phyloP scores from a whole-genome alignment of 2,888 invertebrate genomes.

The Cryptops parisi region DNA sequence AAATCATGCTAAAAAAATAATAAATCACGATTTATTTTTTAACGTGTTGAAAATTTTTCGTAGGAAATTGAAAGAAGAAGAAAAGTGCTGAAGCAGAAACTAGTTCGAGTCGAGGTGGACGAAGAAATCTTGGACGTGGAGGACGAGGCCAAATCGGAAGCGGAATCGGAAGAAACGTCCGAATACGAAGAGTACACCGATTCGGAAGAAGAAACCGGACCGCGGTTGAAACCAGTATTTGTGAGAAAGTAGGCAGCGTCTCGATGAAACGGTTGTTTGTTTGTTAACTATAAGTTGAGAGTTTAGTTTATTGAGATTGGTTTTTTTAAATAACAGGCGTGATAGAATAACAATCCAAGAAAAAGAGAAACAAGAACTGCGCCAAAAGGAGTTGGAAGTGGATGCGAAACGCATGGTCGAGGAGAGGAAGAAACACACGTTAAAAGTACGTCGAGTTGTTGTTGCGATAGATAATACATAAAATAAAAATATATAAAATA shows the following conservation, averaged over 20 bases:
- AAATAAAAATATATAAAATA: too few species aligned
- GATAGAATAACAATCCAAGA: constrained; percentile 93
- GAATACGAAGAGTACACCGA: constrained; percentile 68
- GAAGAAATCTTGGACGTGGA: constrained; percentile 49
- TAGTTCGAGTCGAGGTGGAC: constrained; percentile 27
- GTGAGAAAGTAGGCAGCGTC: constrained; percentile 60
- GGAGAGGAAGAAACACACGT: constrained; percentile 71
- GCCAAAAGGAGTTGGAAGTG: constrained; percentile 65
- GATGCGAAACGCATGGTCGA: constrained; percentile 75
- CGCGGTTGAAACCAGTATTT: constrained; percentile 85
- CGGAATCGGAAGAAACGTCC: constrained; percentile 24
- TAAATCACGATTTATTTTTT: too few species aligned
- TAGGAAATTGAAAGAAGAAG: constrained; percentile 66
- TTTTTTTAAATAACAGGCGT: constrained; percentile 38
- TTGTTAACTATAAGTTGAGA: too few species aligned
- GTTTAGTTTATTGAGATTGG: constrained; percentile 12
- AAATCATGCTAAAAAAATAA: too few species aligned
- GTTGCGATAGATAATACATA: too few species aligned
- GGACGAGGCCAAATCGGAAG: constrained; percentile 42
- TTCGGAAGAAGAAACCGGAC: constrained; percentile 66
- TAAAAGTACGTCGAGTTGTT: constrained; percentile 40
- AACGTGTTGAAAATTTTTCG: neutral
- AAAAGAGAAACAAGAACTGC: constrained; percentile 72
- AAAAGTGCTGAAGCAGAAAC: constrained; percentile 48
- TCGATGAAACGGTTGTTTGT: too few species aligned